A percentile compares a stretch with the other conserved stretches of the same genome.
phyloP scores from a whole-genome alignment of 2,797 vertebrate species.

The Lutjanus campechanus region DNA sequence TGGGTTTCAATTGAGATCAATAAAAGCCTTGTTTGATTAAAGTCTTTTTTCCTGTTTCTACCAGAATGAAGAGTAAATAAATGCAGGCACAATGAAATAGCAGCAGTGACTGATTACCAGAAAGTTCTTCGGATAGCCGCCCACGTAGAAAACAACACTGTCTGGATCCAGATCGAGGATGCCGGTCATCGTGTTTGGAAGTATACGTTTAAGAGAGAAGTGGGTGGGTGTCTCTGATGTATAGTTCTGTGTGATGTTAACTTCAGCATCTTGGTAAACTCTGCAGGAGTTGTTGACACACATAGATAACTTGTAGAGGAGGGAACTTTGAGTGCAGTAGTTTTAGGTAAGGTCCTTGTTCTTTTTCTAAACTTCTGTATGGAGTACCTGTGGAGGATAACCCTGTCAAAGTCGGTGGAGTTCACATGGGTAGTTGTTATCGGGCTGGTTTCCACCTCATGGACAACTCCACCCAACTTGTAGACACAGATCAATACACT shows the following conservation, averaged over 20 bases:
- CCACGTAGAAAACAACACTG: constrained; percentile 76
- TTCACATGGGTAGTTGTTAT: constrained; percentile 55
- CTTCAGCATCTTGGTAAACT: constrained; percentile 80
- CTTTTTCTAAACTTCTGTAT: neutral
- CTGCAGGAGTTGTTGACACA: constrained; percentile 53
- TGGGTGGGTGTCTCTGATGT: constrained; percentile 40
- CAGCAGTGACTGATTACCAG: constrained; percentile 54
- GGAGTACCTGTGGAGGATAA: constrained; percentile 76
- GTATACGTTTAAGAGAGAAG: constrained; percentile 37
- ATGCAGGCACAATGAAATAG: constrained; percentile 5
- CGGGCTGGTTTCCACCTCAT: constrained; percentile 65
- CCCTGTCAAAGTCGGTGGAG: constrained; percentile 63
- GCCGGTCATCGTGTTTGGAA: constrained; percentile 39
- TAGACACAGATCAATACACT: constrained; percentile 73
- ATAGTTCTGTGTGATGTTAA: constrained; percentile 63
- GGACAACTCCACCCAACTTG: constrained; percentile 71
- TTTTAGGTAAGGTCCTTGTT: neutral
- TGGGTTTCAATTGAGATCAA: neutral
- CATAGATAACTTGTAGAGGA: neutral
- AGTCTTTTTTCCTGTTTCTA: neutral
- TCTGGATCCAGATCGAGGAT: constrained; percentile 67
- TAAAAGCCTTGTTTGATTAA: neutral
- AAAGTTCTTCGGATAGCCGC: constrained; percentile 78
- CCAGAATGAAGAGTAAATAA: neutral
- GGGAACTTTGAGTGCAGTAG: neutral